Evolutionary conservation across 2,888 invertebrate genomes (phyloP).

Genomic region (Eristalis arbustorum): DNA sequence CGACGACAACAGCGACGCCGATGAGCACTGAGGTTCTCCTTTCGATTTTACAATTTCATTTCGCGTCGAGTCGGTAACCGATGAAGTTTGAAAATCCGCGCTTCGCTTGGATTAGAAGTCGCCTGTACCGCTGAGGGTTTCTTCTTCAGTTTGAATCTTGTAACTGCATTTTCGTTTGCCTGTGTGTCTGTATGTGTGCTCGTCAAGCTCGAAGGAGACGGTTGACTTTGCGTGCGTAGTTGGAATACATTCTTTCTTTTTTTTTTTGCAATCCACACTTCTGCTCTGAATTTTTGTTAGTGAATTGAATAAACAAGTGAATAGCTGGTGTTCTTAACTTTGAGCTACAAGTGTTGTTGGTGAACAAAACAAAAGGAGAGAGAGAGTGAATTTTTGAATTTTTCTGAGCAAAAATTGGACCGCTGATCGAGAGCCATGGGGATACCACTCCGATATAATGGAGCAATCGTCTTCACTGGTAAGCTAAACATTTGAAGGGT

Average conservation of each 20-base stretch:
- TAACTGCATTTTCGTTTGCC: neutral
- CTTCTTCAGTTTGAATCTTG: neutral
- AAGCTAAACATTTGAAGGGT: constrained; percentile 1
- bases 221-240: neutral
- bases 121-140: constrained; percentile 6
- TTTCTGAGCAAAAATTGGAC: neutral
- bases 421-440: constrained; percentile 27
- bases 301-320: constrained; percentile 16
- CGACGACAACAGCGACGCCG: constrained; percentile 56
- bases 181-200: constrained; percentile 43
- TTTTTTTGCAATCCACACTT: neutral
- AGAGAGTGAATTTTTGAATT: neutral
- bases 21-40: constrained; percentile 77
- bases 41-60: constrained; percentile 80
- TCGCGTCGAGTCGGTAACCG: constrained; percentile 79
- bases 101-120: constrained; percentile 72
- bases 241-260: neutral
- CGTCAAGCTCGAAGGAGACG: neutral
- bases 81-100: constrained; percentile 78
- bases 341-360: neutral
- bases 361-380: too few relatives aligned
- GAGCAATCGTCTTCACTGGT: constrained; percentile 28
- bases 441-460: constrained; percentile 14
- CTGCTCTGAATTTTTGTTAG: neutral
- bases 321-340: constrained; percentile 10